Evolutionary conservation across 1,140 invertebrate genomes (phyloP).

Genomic region (Lasaia peninsularis): DNA sequence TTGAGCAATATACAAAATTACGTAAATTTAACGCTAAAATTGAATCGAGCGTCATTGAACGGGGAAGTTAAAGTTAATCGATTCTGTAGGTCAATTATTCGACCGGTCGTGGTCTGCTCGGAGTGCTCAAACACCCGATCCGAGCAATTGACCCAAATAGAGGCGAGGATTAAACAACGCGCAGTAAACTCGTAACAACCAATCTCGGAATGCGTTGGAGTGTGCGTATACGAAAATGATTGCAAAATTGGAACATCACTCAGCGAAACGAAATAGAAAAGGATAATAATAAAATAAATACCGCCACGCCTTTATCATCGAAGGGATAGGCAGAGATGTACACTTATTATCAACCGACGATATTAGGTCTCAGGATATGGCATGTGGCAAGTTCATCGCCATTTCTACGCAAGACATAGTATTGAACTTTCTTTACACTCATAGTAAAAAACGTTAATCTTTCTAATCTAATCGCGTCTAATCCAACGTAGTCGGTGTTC

Average conservation of each 20-base stretch:
- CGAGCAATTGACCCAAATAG: slow-evolving; percentile 52
- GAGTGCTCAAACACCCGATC: slow-evolving; percentile 34
- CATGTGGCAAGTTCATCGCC: too few species aligned
- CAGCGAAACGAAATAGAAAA: neutral
- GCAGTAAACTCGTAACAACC: slow-evolving; percentile 30
- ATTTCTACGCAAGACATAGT: too few species aligned
- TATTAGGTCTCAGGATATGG: too few species aligned
- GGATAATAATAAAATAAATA: too few species aligned
- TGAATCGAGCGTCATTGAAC: neutral
- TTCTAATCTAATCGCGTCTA: too few species aligned
- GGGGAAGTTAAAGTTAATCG: slow-evolving; percentile 9
- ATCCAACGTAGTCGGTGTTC: too few species aligned
- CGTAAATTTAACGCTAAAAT: neutral
- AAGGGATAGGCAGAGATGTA: too few species aligned
- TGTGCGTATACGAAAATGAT: slow-evolving; percentile 10
- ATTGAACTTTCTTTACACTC: too few species aligned
- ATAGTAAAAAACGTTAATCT: too few species aligned
- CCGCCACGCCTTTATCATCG: too few species aligned
- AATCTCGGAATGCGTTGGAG: slow-evolving; percentile 15
- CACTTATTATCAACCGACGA: too few species aligned
- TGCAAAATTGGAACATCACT: slow-evolving; percentile 4
- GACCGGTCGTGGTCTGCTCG: slow-evolving; percentile 24
- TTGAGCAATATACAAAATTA: too few species aligned
- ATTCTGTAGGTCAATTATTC: slow-evolving; percentile 19
- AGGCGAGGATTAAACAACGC: slow-evolving; percentile 32